Conservation (phyloP, 1,140 invertebrate species). For the Drosophila nebulosa region DNA sequence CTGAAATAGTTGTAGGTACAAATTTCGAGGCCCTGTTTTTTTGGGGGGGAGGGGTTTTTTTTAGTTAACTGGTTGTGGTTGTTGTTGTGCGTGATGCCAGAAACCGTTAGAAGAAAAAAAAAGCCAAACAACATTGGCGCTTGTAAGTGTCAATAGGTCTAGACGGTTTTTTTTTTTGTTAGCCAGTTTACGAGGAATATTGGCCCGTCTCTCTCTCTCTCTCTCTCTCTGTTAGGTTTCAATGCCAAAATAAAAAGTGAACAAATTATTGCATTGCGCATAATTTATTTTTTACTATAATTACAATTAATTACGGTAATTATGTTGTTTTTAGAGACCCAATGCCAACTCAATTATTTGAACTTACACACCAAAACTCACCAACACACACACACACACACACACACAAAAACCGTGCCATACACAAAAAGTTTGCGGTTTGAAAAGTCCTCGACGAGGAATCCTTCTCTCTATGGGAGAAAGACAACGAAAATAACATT, state of each 20-base stretch:
- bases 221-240: conserved; percentile 10
- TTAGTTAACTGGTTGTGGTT: conserved; percentile 15
- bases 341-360: conserved; percentile 79
- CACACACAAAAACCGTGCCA: conserved; percentile 40
- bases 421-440: conserved; percentile 74
- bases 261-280: conserved; percentile 64
- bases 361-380: conserved; percentile 44
- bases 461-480: conserved; percentile 6
- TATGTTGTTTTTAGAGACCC: conserved; percentile 77
- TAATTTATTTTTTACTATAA: conserved; percentile 79
- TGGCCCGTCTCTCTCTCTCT: too few species aligned
- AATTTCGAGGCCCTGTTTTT: conserved; percentile 64
- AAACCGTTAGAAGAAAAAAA: conserved; percentile 56
- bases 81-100: conserved; percentile 56
- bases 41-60: too few species aligned
- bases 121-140: conserved; percentile 59
- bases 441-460: conserved; percentile 54
- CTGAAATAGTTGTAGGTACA: conserved; percentile 79
- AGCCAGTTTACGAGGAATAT: conserved; percentile 16
- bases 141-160: conserved; percentile 72
- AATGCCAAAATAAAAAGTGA: conserved; percentile 6
- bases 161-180: conserved; percentile 33
- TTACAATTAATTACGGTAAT: conserved; percentile 78
- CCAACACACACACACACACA: conserved; percentile 19
- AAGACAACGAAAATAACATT: conserved; percentile 70